A percentile compares a stretch with the other conserved stretches of the same genome.
These are phyloP conservation scores for Diploptera punctata DNA, from an alignment of 2,888 invertebrate genomes.

Conservation along the genomic window DNA sequence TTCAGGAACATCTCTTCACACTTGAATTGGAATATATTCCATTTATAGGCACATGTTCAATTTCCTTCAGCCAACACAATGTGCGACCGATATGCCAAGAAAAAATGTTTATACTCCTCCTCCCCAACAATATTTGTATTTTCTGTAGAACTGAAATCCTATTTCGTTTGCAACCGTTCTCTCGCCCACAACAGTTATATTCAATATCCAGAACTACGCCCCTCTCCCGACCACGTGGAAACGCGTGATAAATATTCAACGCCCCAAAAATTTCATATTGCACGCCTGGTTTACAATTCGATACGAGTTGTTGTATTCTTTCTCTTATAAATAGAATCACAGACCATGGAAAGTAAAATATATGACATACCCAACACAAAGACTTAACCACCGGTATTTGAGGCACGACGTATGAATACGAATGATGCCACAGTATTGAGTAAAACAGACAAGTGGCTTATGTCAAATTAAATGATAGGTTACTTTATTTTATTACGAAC, in stretches of 20 bases:
- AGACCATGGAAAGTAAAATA: no score
- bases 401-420: no score
- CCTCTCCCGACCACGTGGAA: background rate
- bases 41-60: background rate
- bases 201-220: background rate
- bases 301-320: no score
- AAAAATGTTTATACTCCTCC: no score
- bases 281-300: background rate
- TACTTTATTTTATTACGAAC: no score
- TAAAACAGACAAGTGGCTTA: no score
- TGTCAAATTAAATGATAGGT: no score
- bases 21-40: background rate
- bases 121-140: background rate
- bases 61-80: background rate
- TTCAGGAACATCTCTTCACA: background rate
- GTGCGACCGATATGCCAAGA: background rate
- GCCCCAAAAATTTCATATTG: background rate
- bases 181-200: background rate
- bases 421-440: no score
- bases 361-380: no score
- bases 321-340: no score
- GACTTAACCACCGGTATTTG: no score
- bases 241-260: constrained; percentile 8
- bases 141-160: background rate
- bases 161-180: background rate